Percentiles rank a stretch among this genome's conserved stretches.
Evolutionary conservation across 2,113 vertebrate genomes (phyloP).

Genomic region (Erpornis zantholeuca): DNA sequence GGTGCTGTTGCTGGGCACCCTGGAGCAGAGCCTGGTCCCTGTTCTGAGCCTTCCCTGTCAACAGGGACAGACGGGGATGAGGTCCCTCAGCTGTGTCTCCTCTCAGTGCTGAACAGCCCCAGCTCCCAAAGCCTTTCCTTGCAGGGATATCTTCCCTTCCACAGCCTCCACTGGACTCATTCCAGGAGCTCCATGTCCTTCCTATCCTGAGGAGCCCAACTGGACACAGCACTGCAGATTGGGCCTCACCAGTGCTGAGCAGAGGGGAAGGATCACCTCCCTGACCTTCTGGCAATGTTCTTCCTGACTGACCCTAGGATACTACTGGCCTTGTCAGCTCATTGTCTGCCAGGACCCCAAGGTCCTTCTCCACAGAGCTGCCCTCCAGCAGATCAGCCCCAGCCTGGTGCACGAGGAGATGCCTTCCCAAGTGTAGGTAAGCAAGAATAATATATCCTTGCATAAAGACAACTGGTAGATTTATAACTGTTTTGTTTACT

Average conservation of each 20-base stretch:
- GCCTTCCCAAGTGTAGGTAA: not conserved
- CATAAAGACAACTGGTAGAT: not conserved
- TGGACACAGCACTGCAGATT: not conserved
- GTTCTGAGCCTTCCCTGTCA: not conserved
- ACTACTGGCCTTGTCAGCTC: not conserved
- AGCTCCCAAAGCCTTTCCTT: not conserved
- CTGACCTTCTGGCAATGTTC: not conserved
- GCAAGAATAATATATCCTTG: not conserved
- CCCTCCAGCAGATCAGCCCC: not conserved
- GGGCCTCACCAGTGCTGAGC: not conserved
- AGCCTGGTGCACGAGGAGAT: not conserved
- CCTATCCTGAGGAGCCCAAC: not conserved
- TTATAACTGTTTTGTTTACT: not conserved
- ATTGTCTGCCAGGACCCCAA: not conserved
- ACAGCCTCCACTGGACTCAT: not conserved
- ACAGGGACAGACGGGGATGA: not conserved
- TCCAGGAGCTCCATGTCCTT: not conserved
- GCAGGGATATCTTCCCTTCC: not conserved
- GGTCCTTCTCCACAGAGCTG: not conserved
- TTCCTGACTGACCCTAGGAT: not conserved
- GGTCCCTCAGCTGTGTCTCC: not conserved
- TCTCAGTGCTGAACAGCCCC: not conserved
- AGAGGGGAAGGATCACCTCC: not conserved
- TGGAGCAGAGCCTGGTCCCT: not conserved
- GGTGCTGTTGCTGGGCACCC: not conserved